Evolutionary conservation across 2,113 vertebrate species (phyloP).

Genomic region (Lampris incognitus): DNA sequence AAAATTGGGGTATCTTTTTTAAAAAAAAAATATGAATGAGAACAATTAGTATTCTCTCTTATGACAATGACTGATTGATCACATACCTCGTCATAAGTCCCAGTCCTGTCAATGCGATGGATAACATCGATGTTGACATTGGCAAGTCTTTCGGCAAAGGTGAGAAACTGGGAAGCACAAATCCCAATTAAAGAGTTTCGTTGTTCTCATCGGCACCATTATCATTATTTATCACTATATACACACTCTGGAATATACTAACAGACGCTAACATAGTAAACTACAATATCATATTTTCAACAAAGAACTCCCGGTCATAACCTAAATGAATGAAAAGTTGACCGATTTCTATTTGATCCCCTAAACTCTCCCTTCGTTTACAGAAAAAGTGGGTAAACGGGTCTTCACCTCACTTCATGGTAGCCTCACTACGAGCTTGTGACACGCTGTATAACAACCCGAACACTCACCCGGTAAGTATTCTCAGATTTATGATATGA

Average conservation of each 20-base stretch:
- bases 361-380: too few species aligned
- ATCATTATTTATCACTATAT: background rate
- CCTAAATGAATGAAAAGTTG: too few species aligned
- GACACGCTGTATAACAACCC: background rate
- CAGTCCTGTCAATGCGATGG: slow-evolving; percentile 95
- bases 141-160: slow-evolving; percentile 94
- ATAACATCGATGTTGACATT: slow-evolving; percentile 96
- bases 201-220: background rate
- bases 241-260: background rate
- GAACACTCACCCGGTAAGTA: slow-evolving; percentile 88
- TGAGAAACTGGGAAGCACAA: slow-evolving; percentile 88
- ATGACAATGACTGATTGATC: too few species aligned
- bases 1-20: background rate
- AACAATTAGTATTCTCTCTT: background rate
- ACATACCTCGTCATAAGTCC: slow-evolving; percentile 90
- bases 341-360: too few species aligned
- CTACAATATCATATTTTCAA: too few species aligned
- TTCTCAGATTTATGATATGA: slow-evolving; percentile 91
- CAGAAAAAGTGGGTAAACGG: too few species aligned
- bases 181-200: background rate
- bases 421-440: background rate
- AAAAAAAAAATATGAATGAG: too few species aligned
- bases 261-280: too few species aligned
- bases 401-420: too few species aligned
- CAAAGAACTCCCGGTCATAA: too few species aligned